Base-by-base conservation (phyloP, 2,797 vertebrate species). In the Dermochelys coriacea region DNA sequence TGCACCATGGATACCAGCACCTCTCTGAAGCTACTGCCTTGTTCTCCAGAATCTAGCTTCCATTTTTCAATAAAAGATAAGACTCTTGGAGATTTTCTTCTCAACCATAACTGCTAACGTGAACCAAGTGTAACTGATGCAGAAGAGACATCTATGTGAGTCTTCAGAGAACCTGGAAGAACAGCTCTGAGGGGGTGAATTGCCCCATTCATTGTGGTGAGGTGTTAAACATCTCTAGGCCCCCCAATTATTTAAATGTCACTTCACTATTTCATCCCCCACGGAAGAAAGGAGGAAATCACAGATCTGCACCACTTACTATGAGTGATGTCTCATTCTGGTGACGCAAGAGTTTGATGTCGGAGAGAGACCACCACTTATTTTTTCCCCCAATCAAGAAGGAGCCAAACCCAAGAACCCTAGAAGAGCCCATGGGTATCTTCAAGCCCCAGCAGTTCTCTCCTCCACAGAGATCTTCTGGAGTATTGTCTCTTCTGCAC, bases 131-230 rank as follows among this genome's bases (percentile, higher is more conserved):
- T 34, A 80, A 50, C 31, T 61, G 45, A 77, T 80, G n/a, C 51
- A 78, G 41, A 95, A 78, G 41, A 95, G 95, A 92, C 79, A 68
- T 71, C 88, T 51, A 83, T 57, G 41, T n/a, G 61, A 49, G 49
- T 91, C 79, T 86, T 25, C 37, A 88, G 61, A 85, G 86, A 93
- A 86, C 0, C 79, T 59, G 1, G 31, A 64, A 16, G 21, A 91
- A 16, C 84, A 86, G 12, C 41, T 31, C 16, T 52, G 45, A 84
- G 12, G 82, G 0, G 68, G 81, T 88, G 74, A 87, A 88, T 90
- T 84, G 57, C 45, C 74, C 14, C 16, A 84, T 27, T n/a, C 79
- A 90, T 57, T 50, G 78, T 52, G 82, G 49, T 14, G 87, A 92
- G 51, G 79, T 61, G 54, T 93, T 92, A 86, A 23, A 54, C 52